A percentile compares a stretch with the other conserved stretches of the same genome.
Conservation (phyloP, 2,888 invertebrate species). For the Hyppa rectilinea region DNA sequence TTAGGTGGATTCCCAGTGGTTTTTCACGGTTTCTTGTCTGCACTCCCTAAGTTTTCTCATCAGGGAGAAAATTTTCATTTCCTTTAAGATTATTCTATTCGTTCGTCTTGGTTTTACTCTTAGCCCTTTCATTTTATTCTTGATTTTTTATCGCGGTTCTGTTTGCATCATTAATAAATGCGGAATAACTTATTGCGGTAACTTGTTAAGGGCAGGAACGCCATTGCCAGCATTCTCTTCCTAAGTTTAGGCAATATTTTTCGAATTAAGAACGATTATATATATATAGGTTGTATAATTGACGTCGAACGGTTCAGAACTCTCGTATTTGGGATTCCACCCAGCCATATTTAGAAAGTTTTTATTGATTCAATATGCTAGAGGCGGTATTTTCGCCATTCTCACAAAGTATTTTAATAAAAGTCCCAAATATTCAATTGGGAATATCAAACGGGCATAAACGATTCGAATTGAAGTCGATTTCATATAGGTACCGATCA, state of each 20-base stretch:
- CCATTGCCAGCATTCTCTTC: slow-evolving; percentile 64
- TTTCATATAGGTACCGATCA: slow-evolving; percentile 27
- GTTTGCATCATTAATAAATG: slow-evolving; percentile 75
- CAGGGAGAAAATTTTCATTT: slow-evolving; percentile 75
- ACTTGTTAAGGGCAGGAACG: slow-evolving; percentile 69
- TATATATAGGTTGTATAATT: slow-evolving; percentile 18
- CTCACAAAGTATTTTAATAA: slow-evolving; percentile 65
- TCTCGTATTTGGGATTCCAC: slow-evolving; percentile 51
- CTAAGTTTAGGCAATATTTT: slow-evolving; percentile 46
- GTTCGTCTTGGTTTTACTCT: slow-evolving; percentile 66
- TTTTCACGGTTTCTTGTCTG: slow-evolving; percentile 72
- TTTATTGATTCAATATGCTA: slow-evolving; percentile 61
- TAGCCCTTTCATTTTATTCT: slow-evolving; percentile 67
- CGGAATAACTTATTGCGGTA: slow-evolving; percentile 69
- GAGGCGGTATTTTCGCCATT: slow-evolving; percentile 30
- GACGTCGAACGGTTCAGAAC: slow-evolving; percentile 19
- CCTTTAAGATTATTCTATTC: slow-evolving; percentile 69
- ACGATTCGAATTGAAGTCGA: slow-evolving; percentile 39
- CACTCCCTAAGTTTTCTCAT: slow-evolving; percentile 77
- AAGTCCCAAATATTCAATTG: slow-evolving; percentile 51
- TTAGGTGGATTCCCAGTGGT: slow-evolving; percentile 74
- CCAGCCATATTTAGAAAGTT: slow-evolving; percentile 60
- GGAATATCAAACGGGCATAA: slow-evolving; percentile 44
- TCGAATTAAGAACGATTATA: slow-evolving; percentile 44
- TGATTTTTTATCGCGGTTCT: slow-evolving; percentile 69